A percentile compares a stretch with the other conserved stretches of the same genome.
Conservation (phyloP, 2,113 vertebrate genomes). For the Fregetta grallaria region DNA sequence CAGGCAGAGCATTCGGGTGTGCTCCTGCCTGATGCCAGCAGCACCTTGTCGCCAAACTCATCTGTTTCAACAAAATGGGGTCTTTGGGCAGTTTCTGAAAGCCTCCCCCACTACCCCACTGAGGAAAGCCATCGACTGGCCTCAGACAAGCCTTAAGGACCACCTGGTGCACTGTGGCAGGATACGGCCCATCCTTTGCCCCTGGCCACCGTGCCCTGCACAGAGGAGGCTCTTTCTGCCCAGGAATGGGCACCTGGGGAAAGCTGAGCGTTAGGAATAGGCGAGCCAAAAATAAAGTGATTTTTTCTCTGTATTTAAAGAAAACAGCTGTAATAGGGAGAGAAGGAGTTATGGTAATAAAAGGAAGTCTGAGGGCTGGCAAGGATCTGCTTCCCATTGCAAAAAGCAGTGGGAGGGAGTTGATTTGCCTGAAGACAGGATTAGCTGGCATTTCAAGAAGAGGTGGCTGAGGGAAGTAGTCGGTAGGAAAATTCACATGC, state of each 20-base stretch:
- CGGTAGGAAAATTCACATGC: not conserved
- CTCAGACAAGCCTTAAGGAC: not conserved
- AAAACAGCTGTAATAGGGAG: not conserved
- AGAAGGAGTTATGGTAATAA: not conserved
- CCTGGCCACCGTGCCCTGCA: accelerated
- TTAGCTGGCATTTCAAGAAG: not conserved
- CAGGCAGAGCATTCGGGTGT: not conserved
- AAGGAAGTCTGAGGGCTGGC: not conserved
- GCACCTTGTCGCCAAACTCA: not conserved
- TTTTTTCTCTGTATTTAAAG: not conserved
- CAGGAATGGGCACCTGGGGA: accelerated
- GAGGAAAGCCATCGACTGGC: not conserved
- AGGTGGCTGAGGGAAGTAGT: not conserved
- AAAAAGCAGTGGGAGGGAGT: not conserved
- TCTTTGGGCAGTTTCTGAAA: not conserved
- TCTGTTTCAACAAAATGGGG: not conserved
- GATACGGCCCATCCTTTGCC: not conserved
- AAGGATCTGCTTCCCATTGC: not conserved
- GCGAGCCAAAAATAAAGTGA: not conserved
- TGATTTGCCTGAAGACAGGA: conserved; percentile 2
- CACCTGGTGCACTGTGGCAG: not conserved
- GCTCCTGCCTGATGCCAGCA: not conserved
- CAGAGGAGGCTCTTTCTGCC: not conserved
- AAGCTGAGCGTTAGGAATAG: not conserved
- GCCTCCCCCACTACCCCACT: not conserved